Percentiles rank a stretch among this genome's conserved stretches.
phyloP scores from a whole-genome alignment of 2,888 invertebrate genomes.

The Heliconius hortense region DNA sequence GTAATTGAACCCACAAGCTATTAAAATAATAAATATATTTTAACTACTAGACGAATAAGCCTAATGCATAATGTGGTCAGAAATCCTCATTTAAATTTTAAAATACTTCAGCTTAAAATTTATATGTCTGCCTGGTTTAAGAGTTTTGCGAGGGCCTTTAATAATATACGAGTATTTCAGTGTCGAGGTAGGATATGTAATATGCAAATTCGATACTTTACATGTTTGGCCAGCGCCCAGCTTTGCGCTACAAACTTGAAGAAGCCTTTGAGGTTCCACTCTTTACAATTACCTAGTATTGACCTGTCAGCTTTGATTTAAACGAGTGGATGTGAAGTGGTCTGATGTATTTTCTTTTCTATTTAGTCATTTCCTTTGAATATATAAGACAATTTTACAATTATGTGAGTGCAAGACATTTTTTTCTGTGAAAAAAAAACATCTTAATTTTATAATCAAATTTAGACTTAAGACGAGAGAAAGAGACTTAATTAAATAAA shows the following conservation, averaged over 20 bases:
- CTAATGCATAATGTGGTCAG: conserved; percentile 8
- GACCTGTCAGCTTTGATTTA: conserved; percentile 32
- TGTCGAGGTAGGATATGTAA: conserved; percentile 34
- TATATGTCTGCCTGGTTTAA: conserved; percentile 28
- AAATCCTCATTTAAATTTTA: conserved; percentile 26
- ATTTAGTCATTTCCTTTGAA: not conserved
- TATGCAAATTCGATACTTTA: conserved; percentile 40
- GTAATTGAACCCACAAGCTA: not conserved
- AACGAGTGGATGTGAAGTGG: not conserved
- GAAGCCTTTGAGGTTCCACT: conserved; percentile 37
- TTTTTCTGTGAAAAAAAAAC: too few relatives aligned
- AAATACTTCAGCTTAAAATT: conserved; percentile 24
- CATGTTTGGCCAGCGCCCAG: conserved; percentile 41
- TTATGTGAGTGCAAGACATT: too few relatives aligned
- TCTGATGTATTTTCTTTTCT: not conserved
- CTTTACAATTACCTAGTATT: conserved; percentile 30
- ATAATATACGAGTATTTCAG: conserved; percentile 27
- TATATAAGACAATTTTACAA: not conserved
- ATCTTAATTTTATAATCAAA: too few relatives aligned
- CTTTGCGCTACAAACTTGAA: conserved; percentile 18
- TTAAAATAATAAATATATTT: not conserved
- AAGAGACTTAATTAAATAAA: too few relatives aligned
- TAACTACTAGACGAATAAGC: not conserved
- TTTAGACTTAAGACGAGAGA: too few relatives aligned
- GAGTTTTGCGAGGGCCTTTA: conserved; percentile 30